Conservation (phyloP, 2,113 vertebrate species). For the Heterocephalus glaber region DNA sequence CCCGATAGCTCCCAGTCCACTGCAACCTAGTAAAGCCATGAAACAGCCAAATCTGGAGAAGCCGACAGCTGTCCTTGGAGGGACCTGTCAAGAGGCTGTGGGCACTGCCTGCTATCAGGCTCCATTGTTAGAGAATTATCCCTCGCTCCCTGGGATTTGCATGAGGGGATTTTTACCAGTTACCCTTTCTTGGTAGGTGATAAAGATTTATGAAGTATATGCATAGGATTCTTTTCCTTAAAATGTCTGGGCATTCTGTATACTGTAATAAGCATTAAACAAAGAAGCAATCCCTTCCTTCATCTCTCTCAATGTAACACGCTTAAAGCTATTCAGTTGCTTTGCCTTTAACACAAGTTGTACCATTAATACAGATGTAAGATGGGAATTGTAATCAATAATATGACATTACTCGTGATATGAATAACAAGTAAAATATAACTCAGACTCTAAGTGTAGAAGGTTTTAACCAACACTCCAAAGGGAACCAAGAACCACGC, state of each 20-base stretch:
- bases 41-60: background rate
- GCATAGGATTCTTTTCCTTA: conserved; percentile 34
- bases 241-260: background rate
- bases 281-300: background rate
- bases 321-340: background rate
- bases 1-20: background rate
- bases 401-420: background rate
- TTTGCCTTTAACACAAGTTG: background rate
- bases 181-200: background rate
- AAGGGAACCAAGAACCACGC: background rate
- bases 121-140: background rate
- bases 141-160: background rate
- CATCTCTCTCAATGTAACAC: background rate
- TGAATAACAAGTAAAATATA: background rate
- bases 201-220: conserved; percentile 20
- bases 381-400: background rate
- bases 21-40: background rate
- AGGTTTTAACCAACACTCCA: background rate
- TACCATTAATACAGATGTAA: conserved; percentile 34
- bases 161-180: conserved; percentile 45
- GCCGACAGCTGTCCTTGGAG: background rate
- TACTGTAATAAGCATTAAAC: conserved; percentile 34
- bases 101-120: background rate
- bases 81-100: background rate
- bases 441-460: background rate